Evolutionary conservation across 2,113 vertebrate species (phyloP).

Genomic region (Ranitomeya imitator): DNA sequence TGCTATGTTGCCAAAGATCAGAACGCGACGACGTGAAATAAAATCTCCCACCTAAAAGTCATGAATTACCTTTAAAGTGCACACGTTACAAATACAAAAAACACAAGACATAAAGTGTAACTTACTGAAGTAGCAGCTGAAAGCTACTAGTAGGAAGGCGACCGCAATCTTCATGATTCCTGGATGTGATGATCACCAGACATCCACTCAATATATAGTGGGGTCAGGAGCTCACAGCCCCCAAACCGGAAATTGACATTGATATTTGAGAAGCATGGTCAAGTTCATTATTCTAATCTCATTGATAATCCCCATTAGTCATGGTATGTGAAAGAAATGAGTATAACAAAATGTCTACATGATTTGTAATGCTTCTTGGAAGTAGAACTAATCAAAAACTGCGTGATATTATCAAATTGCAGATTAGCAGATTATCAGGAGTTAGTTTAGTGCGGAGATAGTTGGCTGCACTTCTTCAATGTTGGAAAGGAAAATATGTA

Average conservation of each 20-base stretch:
- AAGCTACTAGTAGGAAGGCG: slow-evolving; percentile 15
- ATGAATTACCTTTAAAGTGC: not conserved
- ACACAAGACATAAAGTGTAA: not conserved
- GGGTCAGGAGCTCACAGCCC: not conserved
- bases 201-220: slow-evolving; percentile 1
- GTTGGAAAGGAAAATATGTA: not conserved
- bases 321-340: slow-evolving; percentile 2
- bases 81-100: not conserved
- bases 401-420: not conserved
- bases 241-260: not conserved
- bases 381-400: slow-evolving; percentile 12
- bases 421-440: not conserved
- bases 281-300: not conserved
- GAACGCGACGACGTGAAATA: not conserved
- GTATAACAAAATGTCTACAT: not conserved
- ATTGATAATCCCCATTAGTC: slow-evolving; percentile 34
- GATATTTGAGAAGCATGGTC: slow-evolving; percentile 26
- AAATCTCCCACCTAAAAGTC: not conserved
- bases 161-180: slow-evolving; percentile 37
- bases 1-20: not conserved
- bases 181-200: not conserved
- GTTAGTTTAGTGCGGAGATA: too few relatives aligned
- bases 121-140: slow-evolving; percentile 44
- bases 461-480: not conserved
- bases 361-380: not conserved